Evolutionary conservation across 2,797 vertebrate species (phyloP), one percentile per base, ranked within the genome.

Genomic region (Xenopus petersii): DNA sequence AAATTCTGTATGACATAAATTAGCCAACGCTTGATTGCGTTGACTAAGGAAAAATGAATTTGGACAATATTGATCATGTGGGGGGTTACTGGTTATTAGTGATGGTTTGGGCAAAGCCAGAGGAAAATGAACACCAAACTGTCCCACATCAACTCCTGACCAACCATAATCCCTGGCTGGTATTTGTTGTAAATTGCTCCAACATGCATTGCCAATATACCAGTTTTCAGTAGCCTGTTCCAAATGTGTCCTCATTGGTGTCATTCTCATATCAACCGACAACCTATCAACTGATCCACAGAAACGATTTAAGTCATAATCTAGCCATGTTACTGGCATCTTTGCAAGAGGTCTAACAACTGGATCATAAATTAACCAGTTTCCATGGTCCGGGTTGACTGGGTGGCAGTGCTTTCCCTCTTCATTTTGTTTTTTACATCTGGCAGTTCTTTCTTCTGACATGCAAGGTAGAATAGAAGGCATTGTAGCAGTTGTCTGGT

Each of bases 311-410:
- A 70, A 56, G n/a, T 73, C 70, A 48, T 49, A 30, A 10, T 30
- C 42, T 42, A 56, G 47, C 36, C 36, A 64, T 16, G 65, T 11
- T 12, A 73, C 5, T 17, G 64, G 70, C 36, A 58, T 33, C n/a
- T 58, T 33, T 24, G 70, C 16, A 26, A 69, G 12, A 48, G 65
- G 55, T 59, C 67, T 42, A 10, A 65, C 12, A 62, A 67, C 24
- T 24, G 65, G 65, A 48, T 55, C 56, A 42, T 78, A 73, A 51
- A 70, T 51, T 10, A 69, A 24, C 70, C 71, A 73, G 12, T 78
- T 64, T 59, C 47, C 64, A 64, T 12, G 42, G 17, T 15, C 3
- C 6, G 12, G 47, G 48, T 55, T n/a, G 42, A 5, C 9, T 12
- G 60, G 4, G 16, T 33, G 16, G 42, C 47, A 60, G 2, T 42